phyloP scores from a whole-genome alignment of 2,113 vertebrate genomes.

The Felis catus region DNA sequence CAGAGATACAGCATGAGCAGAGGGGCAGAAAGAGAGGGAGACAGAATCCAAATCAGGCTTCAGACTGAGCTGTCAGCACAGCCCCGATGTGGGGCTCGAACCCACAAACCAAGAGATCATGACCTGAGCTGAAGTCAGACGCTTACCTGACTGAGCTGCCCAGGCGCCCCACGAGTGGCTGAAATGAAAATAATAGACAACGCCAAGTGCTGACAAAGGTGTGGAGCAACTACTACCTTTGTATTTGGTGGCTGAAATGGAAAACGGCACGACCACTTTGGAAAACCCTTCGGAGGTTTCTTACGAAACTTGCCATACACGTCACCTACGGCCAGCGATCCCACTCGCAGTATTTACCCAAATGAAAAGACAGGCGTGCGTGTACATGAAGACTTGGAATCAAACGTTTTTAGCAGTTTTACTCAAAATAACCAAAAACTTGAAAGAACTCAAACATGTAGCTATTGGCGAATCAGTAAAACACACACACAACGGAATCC shows the following conservation, averaged over 20 bases:
- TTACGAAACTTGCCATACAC: background rate
- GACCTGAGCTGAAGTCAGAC: no score
- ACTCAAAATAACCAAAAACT: background rate
- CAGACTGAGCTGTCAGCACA: no score
- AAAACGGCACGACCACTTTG: background rate
- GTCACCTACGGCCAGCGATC: background rate
- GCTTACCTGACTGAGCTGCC: no score
- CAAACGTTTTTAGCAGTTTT: background rate
- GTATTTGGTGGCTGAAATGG: accelerated
- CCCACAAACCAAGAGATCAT: no score
- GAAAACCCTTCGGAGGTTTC: background rate
- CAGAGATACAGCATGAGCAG: no score
- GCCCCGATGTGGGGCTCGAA: no score
- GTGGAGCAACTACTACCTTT: background rate
- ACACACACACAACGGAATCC: no score
- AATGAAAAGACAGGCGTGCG: background rate
- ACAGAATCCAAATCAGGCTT: no score
- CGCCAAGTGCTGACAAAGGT: background rate
- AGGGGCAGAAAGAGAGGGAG: no score
- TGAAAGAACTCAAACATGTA: background rate
- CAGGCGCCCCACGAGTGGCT: no score
- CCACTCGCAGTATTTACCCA: no score
- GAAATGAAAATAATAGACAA: background rate
- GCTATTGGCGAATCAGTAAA: background rate
- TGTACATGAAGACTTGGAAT: background rate